Percentiles rank a stretch among this genome's conserved stretches.
Conservation (phyloP, 2,888 invertebrate genomes). For the Ichneumoninae sp. region DNA sequence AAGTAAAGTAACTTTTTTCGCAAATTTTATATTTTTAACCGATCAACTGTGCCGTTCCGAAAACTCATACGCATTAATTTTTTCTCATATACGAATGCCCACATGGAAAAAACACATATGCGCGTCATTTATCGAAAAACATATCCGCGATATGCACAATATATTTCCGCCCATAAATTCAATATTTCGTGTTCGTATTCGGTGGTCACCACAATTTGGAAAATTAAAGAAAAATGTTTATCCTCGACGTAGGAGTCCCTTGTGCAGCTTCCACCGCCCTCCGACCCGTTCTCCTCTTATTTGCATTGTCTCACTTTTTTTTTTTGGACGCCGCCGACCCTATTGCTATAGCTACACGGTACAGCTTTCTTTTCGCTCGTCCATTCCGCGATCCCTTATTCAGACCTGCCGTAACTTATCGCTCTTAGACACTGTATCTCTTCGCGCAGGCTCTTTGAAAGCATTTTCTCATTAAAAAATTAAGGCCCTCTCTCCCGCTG, state of each 20-base stretch:
- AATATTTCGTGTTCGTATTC: not conserved
- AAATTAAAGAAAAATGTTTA: not conserved
- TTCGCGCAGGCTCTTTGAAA: slow-evolving; percentile 86
- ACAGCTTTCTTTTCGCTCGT: slow-evolving; percentile 54
- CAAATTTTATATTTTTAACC: not conserved
- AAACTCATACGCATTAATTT: not conserved
- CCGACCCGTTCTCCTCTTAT: slow-evolving; percentile 37
- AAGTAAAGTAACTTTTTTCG: not conserved
- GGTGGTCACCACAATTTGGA: not conserved
- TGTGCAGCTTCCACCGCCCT: not conserved
- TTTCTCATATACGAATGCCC: not conserved
- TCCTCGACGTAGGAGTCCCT: not conserved
- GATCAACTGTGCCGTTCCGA: not conserved
- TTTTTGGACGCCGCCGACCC: slow-evolving; percentile 41
- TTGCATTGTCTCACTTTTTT: slow-evolving; percentile 50
- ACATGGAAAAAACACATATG: too few relatives aligned
- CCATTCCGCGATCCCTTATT: slow-evolving; percentile 65
- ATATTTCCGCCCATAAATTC: not conserved
- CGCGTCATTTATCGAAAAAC: too few relatives aligned
- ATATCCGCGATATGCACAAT: too few relatives aligned
- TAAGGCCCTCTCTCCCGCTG: slow-evolving; percentile 76
- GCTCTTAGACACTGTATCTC: slow-evolving; percentile 83
- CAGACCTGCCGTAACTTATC: slow-evolving; percentile 81
- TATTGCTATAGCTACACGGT: slow-evolving; percentile 15
- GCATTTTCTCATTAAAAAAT: slow-evolving; percentile 89